Evolutionary conservation across 2,888 invertebrate genomes (phyloP).

Genomic region (Drosophila histrio): DNA sequence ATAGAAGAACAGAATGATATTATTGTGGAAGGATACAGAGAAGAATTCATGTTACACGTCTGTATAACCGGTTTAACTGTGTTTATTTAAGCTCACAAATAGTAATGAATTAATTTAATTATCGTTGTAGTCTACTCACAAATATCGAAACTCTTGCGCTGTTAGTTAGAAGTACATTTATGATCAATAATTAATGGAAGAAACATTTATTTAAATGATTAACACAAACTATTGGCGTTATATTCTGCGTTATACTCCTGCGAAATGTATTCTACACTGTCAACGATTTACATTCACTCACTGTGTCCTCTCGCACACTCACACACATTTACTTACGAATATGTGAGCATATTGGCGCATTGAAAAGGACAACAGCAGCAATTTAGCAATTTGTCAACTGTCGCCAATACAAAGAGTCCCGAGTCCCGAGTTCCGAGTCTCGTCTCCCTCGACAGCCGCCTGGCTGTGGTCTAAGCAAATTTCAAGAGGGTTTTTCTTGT

Average conservation of each 20-base stretch:
- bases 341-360: slow-evolving; percentile 20
- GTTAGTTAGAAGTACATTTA: slow-evolving; percentile 6
- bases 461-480: slow-evolving; percentile 47
- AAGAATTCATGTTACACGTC: slow-evolving; percentile 5
- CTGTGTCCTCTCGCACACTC: background rate
- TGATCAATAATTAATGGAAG: slow-evolving; percentile 25
- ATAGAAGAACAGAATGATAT: slow-evolving; percentile 35
- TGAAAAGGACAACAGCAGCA: slow-evolving; percentile 65
- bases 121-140: slow-evolving; percentile 48
- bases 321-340: background rate
- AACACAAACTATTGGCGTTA: slow-evolving; percentile 23
- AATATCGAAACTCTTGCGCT: slow-evolving; percentile 16
- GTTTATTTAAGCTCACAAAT: slow-evolving; percentile 11
- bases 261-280: slow-evolving; percentile 5
- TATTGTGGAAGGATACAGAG: slow-evolving; percentile 12
- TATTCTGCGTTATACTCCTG: no score
- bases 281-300: slow-evolving; percentile 7
- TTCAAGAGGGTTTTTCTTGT: slow-evolving; percentile 39
- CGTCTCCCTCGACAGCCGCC: slow-evolving; percentile 23
- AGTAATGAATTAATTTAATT: slow-evolving; percentile 18
- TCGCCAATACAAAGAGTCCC: slow-evolving; percentile 56
- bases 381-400: slow-evolving; percentile 74
- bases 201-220: slow-evolving; percentile 23
- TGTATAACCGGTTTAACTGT: background rate
- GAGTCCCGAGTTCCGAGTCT: background rate